These are phyloP conservation scores for Spicauda simplicius DNA, from an alignment of 2,888 invertebrate species.

Conservation along the genomic window DNA sequence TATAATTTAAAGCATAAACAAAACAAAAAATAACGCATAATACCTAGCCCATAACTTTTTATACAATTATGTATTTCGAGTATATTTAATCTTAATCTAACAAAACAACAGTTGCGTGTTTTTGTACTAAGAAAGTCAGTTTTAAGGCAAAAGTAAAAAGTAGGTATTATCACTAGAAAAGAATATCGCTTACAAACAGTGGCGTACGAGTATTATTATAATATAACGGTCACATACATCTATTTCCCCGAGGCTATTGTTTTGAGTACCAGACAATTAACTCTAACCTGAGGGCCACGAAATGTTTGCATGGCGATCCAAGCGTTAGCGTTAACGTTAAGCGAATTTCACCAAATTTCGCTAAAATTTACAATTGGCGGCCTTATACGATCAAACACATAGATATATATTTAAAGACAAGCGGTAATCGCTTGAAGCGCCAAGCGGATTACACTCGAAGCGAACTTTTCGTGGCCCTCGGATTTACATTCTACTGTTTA, in stretches of 20 bases:
- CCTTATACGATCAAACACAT: no score
- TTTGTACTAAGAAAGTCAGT: slow-evolving; percentile 29
- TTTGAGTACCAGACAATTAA: slow-evolving; percentile 31
- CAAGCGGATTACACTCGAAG: no score
- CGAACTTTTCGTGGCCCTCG: no score
- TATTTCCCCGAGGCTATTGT: slow-evolving; percentile 28
- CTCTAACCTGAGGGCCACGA: background rate
- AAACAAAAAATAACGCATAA: background rate
- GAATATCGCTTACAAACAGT: slow-evolving; percentile 17
- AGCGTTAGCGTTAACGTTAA: no score
- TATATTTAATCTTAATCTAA: slow-evolving; percentile 21
- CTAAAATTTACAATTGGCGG: no score
- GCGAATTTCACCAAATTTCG: no score
- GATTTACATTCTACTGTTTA: slow-evolving; percentile 11
- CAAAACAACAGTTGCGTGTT: slow-evolving; percentile 17
- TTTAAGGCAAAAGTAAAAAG: slow-evolving; percentile 23
- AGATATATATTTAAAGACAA: no score
- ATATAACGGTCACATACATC: slow-evolving; percentile 10
- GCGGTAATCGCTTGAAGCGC: no score
- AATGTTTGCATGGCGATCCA: no score
- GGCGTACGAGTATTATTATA: slow-evolving; percentile 9
- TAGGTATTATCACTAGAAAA: slow-evolving; percentile 17
- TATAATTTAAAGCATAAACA: background rate
- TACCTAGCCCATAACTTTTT: background rate
- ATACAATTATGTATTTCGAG: slow-evolving; percentile 6